Percentiles rank a stretch among this genome's conserved stretches.
These are phyloP conservation scores for Spilogale gracilis DNA, from an alignment of 2,113 vertebrate species.

Conservation along the genomic window DNA sequence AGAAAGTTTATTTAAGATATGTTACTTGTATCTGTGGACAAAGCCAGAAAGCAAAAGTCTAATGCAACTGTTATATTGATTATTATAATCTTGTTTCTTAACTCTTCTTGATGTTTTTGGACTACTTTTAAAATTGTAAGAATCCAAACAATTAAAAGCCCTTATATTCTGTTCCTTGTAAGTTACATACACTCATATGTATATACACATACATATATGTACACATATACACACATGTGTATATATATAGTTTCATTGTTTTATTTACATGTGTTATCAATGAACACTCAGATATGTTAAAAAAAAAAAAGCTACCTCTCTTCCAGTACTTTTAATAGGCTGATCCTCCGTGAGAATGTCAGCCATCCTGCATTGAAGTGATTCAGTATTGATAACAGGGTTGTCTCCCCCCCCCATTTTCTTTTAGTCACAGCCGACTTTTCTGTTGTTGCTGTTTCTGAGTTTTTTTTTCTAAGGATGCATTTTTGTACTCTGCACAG, in stretches of 20 bases:
- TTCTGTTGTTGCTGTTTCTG: background rate
- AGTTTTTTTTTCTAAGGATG: conserved; percentile 3
- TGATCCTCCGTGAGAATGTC: background rate
- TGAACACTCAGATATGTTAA: background rate
- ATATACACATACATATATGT: too few relatives aligned
- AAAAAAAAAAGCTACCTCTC: background rate
- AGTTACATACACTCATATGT: background rate
- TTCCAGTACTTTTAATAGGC: background rate
- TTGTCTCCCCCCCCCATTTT: background rate
- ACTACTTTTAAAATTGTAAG: background rate
- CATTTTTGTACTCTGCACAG: background rate
- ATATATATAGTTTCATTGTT: background rate
- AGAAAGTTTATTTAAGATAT: conserved; percentile 5
- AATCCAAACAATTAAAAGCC: background rate
- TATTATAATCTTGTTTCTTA: background rate
- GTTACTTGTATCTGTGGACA: background rate
- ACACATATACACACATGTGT: background rate
- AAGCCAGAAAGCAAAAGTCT: background rate
- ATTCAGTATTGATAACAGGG: background rate
- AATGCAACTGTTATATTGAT: background rate
- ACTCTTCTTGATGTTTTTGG: background rate
- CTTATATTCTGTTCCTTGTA: background rate
- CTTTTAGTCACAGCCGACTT: background rate
- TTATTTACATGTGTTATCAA: background rate
- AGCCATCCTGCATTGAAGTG: background rate